phyloP scores from a whole-genome alignment of 2,888 invertebrate species.

The Perizoma flavofasciatum region DNA sequence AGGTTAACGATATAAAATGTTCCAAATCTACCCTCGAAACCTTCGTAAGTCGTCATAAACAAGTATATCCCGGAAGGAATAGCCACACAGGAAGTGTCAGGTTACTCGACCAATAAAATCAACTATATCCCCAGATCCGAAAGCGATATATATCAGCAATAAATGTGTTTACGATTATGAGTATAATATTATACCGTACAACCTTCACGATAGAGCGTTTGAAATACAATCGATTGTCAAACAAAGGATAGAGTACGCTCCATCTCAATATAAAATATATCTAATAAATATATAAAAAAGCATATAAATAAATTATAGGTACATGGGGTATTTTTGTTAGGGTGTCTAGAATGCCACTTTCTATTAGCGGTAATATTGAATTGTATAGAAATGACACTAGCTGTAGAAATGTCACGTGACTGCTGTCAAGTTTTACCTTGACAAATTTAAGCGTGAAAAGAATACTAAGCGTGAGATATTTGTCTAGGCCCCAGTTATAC shows the following conservation, averaged over 20 bases:
- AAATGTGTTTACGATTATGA: slow-evolving; percentile 19
- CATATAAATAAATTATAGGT: no score
- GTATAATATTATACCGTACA: slow-evolving; percentile 1
- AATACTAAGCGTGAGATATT: no score
- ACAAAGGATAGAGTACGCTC: background rate
- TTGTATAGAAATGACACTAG: no score
- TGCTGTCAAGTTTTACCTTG: no score
- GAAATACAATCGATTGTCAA: background rate
- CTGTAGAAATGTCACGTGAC: no score
- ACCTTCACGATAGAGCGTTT: background rate
- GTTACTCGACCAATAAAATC: slow-evolving; percentile 28
- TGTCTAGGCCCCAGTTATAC: no score
- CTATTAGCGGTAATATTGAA: no score
- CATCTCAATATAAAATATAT: background rate
- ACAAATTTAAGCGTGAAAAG: no score
- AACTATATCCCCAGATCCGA: slow-evolving; percentile 13
- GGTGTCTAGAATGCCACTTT: no score
- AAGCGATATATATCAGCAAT: slow-evolving; percentile 23
- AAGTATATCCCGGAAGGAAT: slow-evolving; percentile 14
- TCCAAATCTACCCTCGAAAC: slow-evolving; percentile 8
- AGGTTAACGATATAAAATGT: slow-evolving; percentile 17
- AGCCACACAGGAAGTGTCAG: slow-evolving; percentile 23
- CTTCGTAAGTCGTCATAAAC: slow-evolving; percentile 17
- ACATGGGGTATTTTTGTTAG: no score
- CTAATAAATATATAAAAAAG: no score